Percentiles rank a stretch among this genome's conserved stretches.
These are phyloP conservation scores for Upupa epops DNA, from an alignment of 2,113 vertebrate genomes.

Conservation along the genomic window DNA sequence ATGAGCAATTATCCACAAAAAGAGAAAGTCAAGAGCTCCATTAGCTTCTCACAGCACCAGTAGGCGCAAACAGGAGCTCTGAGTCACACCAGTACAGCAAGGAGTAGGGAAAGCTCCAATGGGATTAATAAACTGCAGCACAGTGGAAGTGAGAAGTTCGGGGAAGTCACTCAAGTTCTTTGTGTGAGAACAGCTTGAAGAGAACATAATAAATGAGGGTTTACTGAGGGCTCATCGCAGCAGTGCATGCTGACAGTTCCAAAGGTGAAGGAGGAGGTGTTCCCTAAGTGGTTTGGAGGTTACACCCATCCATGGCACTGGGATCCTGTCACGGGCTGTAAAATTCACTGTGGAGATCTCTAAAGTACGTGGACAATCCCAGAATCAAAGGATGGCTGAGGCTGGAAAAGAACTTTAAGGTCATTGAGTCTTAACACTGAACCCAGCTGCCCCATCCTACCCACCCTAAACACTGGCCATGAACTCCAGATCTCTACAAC, in stretches of 20 bases:
- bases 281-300: background rate
- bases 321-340: background rate
- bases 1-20: background rate
- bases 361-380: background rate
- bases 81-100: background rate
- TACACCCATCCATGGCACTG: background rate
- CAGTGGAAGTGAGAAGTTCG: background rate
- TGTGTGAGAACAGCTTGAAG: background rate
- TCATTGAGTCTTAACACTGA: too few species aligned
- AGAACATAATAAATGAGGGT: background rate
- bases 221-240: background rate
- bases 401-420: too few species aligned
- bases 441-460: too few species aligned
- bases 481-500: too few species aligned
- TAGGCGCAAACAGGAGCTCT: background rate
- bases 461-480: too few species aligned
- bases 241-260: background rate
- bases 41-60: background rate
- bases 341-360: accelerated
- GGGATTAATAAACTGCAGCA: background rate
- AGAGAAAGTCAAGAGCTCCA: background rate
- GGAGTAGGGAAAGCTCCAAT: accelerated
- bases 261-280: background rate
- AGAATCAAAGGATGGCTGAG: too few species aligned
- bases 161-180: background rate